Conservation (phyloP, 2,888 invertebrate species). For the Rhamnusium bicolor region DNA sequence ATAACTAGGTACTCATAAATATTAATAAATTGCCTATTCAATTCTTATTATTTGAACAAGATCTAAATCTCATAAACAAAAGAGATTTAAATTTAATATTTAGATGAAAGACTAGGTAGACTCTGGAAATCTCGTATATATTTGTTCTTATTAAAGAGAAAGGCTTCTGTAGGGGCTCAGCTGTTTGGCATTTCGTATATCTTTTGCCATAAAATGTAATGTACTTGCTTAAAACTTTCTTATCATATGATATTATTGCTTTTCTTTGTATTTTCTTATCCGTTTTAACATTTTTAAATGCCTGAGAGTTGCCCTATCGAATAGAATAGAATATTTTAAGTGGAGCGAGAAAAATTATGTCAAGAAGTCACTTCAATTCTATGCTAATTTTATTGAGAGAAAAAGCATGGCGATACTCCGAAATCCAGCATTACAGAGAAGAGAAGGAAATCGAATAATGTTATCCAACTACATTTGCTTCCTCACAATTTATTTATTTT, state of each 20-base stretch:
- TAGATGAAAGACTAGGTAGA: constrained; percentile 38
- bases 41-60: not conserved
- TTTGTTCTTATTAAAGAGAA: constrained; percentile 41
- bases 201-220: constrained; percentile 20
- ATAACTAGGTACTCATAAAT: constrained; percentile 15
- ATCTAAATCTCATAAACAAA: constrained; percentile 22
- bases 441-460: not conserved
- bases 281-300: not conserved
- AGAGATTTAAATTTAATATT: constrained; percentile 42
- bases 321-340: not conserved
- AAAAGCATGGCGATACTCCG: not conserved
- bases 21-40: constrained; percentile 8
- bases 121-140: constrained; percentile 38
- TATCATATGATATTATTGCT: constrained; percentile 19
- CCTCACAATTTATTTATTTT: not conserved
- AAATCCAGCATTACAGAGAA: not conserved
- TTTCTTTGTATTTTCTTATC: constrained; percentile 8
- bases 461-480: not conserved
- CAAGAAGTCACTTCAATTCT: not conserved
- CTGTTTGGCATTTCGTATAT: constrained; percentile 10
- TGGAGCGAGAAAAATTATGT: not conserved
- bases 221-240: constrained; percentile 22
- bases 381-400: not conserved
- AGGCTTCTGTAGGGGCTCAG: constrained; percentile 17
- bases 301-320: not conserved